Conservation (phyloP, 2,888 invertebrate species). For the Strigamia transsilvanica region DNA sequence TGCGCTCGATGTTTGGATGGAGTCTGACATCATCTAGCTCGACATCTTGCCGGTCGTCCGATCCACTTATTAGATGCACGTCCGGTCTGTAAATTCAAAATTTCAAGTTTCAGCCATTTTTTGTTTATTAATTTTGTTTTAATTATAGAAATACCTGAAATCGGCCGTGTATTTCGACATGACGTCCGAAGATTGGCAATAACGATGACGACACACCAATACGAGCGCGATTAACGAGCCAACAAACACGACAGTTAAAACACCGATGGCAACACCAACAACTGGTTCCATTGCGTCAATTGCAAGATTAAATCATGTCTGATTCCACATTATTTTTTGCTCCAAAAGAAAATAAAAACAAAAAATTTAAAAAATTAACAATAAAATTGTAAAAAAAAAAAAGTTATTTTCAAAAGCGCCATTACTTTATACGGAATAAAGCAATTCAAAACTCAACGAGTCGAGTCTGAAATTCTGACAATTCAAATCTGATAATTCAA, state of each 20-base stretch:
- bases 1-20: constrained; percentile 70
- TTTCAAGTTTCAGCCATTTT: background rate
- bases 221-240: constrained; percentile 73
- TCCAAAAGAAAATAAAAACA: background rate
- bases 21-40: constrained; percentile 70
- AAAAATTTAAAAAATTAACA: too few relatives aligned
- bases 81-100: constrained; percentile 64
- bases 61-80: constrained; percentile 66
- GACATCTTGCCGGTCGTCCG: constrained; percentile 66
- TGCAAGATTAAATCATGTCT: background rate
- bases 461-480: too few relatives aligned
- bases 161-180: constrained; percentile 57
- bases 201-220: constrained; percentile 71
- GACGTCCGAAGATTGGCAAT: constrained; percentile 60
- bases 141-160: constrained; percentile 54
- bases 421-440: too few relatives aligned
- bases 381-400: too few relatives aligned
- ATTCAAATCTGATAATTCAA: too few relatives aligned
- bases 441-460: too few relatives aligned
- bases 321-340: background rate
- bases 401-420: too few relatives aligned
- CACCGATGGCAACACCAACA: constrained; percentile 74
- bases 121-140: background rate
- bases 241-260: constrained; percentile 74
- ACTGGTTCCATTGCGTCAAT: constrained; percentile 70